A percentile compares a stretch with the other conserved stretches of the same genome.
These are phyloP conservation scores for Luffia ferchaultella DNA, from an alignment of 2,888 invertebrate genomes.

Conservation along the genomic window DNA sequence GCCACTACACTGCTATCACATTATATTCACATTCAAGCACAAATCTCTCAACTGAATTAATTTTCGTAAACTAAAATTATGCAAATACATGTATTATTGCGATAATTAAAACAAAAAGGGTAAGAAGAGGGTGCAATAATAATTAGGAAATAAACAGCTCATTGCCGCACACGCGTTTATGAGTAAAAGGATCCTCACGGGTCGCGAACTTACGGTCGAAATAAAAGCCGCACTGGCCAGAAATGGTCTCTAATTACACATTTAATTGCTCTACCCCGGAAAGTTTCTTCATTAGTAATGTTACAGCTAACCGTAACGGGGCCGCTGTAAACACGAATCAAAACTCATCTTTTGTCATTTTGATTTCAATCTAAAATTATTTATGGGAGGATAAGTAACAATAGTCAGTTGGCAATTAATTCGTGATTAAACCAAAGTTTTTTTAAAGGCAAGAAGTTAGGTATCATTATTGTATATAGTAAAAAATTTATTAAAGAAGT, in stretches of 20 bases:
- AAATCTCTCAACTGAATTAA: no score
- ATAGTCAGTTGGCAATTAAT: no score
- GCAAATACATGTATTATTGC: neutral
- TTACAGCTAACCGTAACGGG: neutral
- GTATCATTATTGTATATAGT: no score
- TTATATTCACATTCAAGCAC: no score
- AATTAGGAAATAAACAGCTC: neutral
- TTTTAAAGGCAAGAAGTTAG: no score
- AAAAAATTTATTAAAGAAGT: no score
- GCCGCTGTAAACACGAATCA: neutral
- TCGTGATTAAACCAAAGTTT: no score
- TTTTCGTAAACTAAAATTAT: neutral
- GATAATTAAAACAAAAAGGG: neutral
- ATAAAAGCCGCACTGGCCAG: neutral
- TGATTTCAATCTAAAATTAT: no score
- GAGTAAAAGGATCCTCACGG: neutral
- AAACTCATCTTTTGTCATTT: neutral
- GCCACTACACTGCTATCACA: no score
- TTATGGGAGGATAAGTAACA: no score
- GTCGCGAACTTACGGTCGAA: neutral
- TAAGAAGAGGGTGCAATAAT: neutral
- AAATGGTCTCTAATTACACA: slow-evolving; percentile 4
- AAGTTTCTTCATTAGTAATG: slow-evolving; percentile 35
- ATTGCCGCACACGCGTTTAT: neutral
- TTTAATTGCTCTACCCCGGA: slow-evolving; percentile 24